Evolutionary conservation across 2,888 invertebrate species (phyloP), one percentile per base, ranked within the genome.

Genomic region (Pheosia gnoma): DNA sequence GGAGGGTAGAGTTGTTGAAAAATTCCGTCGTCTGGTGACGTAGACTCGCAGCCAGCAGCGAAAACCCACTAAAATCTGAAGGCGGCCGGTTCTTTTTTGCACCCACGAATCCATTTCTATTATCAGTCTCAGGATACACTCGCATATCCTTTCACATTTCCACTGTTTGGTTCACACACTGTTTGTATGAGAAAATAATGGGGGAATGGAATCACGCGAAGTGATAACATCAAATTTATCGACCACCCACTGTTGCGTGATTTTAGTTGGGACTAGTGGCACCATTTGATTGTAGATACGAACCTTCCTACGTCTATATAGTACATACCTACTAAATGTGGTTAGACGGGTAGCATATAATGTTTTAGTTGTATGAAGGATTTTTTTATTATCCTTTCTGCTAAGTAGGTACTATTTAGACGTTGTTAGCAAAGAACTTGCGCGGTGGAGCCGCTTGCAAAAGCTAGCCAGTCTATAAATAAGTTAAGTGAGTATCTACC

Each of bases 1-100:
- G 97, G 49, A 97, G 89, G 0, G 96, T 96, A 0, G 96, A 96
- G 79, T 96, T 95, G 75, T 96, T 95, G 79, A 97, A 96, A 85
- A 96, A 97, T 80, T 96, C 95, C 63, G 95, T 95, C 0, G 95
- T 95, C 85, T 97, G 96, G 79, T 96, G 95, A 45, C 95, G 94
- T 78, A 95, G 94, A 82, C 96, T 96, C 1, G 96, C 94, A 38
- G 95, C 94, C 61, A 95, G 82, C 72, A 95, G 70, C 6, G 90
- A 85, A 49, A 90, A 62, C 9, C 87, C 79, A 36, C 87, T 83
- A 59, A 83, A 84, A 58, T 87, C 85, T 61, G 81, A 73, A 61
- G 62, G 58, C 3, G 75, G 43, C 60, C 76, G 68, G 54, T 68
- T 70, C 58, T 79, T 81, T 62, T 74, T 78, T 57, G 70, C 60